Conservation (phyloP, 2,113 vertebrate genomes). For the Xenopus laevis region DNA sequence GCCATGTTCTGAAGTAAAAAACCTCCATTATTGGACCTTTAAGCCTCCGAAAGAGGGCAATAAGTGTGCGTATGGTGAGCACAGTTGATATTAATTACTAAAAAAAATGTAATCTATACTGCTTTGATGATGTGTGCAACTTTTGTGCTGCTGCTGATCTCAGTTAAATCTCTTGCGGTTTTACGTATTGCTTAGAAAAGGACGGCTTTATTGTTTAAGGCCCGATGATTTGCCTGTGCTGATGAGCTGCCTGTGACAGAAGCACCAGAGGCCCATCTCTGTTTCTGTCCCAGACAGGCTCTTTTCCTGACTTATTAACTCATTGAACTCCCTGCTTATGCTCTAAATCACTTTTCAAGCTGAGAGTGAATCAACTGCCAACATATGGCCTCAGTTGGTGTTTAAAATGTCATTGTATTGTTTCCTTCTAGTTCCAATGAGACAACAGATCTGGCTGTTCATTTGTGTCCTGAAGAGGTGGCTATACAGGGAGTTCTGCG, state of each 20-base stretch:
- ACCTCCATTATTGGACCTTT: too few species aligned
- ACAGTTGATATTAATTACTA: neutral
- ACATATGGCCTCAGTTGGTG: too few species aligned
- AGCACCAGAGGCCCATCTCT: neutral
- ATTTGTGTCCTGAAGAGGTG: slow-evolving; percentile 90
- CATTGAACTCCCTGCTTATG: slow-evolving; percentile 7
- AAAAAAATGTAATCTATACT: neutral
- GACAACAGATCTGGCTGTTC: slow-evolving; percentile 92
- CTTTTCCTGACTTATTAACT: slow-evolving; percentile 11
- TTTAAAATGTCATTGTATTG: neutral
- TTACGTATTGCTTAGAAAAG: neutral
- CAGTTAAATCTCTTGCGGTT: neutral
- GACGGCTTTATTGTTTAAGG: too few species aligned
- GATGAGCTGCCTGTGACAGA: neutral
- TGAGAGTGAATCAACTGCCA: neutral
- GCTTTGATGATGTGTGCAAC: slow-evolving; percentile 3
- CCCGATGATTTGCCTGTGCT: neutral
- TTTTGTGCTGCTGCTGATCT: neutral
- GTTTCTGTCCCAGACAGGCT: slow-evolving; percentile 25
- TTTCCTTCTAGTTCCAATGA: slow-evolving; percentile 82
- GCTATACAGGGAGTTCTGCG: slow-evolving; percentile 94
- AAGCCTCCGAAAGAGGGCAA: too few species aligned
- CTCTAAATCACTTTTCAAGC: neutral
- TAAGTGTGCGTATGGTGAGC: too few species aligned
- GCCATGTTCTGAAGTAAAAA: too few species aligned